Evolutionary conservation across 2,113 vertebrate genomes (phyloP), one percentile per base, ranked within the genome.

Genomic region (Mobula hypostoma): DNA sequence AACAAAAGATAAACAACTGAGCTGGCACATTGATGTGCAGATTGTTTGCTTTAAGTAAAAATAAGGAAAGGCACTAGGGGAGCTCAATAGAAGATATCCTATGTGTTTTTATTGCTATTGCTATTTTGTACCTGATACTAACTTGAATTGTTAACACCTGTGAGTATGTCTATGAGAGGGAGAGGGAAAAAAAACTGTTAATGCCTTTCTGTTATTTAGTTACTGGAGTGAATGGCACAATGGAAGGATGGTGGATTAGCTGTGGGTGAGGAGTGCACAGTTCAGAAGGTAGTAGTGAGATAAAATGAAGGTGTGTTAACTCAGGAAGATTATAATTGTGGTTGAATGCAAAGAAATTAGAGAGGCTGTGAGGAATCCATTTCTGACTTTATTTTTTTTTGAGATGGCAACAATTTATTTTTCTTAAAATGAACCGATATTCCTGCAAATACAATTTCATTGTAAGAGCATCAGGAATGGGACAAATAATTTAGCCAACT

Each of bases 381-480:
- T 21, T 21, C 40, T 48, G 19, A 21, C 80, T 21, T 79, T n/a
- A 83, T 48, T 36, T 36, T 36, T 36, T 36, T 36, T 36, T 36
- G 66, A 74, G 70, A 93, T 56, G 8, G 12, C 76, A 74, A 93
- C 40, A 74, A 93, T 56, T 40, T 93, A 74, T 93, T 93, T 40
- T n/a, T 17, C 29, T 63, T 87, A n/a, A 29, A 92, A 68, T 21
- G 17, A 19, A 27, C 90, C 36, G 32, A 32, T 56, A 48, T 12
- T 93, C 11, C 68, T 93, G 72, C 91, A 93, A 93, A 74, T 93
- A 93, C 66, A 29, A 74, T 27, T 40, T 29, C 21, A 56, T 92
- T 93, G 27, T 48, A 56, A 74, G 63, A 74, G 68, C 36, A 40
- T 74, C 68, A 40, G 36, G 74, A 70, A 56, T 32, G 12, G 85